These are phyloP conservation scores for Ooceraea biroi DNA, from an alignment of 1,140 invertebrate genomes.

Conservation along the genomic window DNA sequence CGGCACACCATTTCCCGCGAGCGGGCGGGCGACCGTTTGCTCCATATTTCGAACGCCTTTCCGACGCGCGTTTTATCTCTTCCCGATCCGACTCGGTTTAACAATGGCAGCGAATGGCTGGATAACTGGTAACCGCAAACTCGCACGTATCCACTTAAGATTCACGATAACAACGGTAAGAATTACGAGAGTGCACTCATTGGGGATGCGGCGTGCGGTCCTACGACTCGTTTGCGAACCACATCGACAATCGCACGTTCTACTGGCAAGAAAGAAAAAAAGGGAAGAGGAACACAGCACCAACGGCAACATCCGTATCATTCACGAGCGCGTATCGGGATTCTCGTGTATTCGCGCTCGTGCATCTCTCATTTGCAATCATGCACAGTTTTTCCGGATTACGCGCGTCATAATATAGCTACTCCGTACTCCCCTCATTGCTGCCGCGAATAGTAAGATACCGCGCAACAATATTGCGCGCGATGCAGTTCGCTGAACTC, in stretches of 20 bases:
- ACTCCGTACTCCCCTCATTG: not conserved
- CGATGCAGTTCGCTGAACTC: constrained; percentile 57
- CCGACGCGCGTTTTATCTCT: constrained; percentile 18
- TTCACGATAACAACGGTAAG: constrained; percentile 16
- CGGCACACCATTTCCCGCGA: constrained; percentile 38
- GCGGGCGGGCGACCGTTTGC: constrained; percentile 39
- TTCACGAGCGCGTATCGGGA: too few relatives aligned
- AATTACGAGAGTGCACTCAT: constrained; percentile 21
- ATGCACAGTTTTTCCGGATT: constrained; percentile 19
- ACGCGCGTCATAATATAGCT: not conserved
- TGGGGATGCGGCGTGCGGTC: not conserved
- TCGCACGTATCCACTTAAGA: constrained; percentile 6
- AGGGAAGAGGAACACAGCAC: too few relatives aligned
- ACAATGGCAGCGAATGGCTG: constrained; percentile 13
- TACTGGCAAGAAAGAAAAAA: too few relatives aligned
- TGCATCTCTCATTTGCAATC: not conserved
- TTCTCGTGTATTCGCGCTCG: too few relatives aligned
- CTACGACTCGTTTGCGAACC: too few relatives aligned
- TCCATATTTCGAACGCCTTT: constrained; percentile 43
- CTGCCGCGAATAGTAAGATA: constrained; percentile 25
- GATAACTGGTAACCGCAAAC: constrained; percentile 2
- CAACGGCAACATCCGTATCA: too few relatives aligned
- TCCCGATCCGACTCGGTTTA: not conserved
- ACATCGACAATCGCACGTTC: too few relatives aligned
- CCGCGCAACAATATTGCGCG: constrained; percentile 49